These are phyloP conservation scores for Idaea straminata DNA, from an alignment of 2,888 invertebrate genomes.

Conservation along the genomic window DNA sequence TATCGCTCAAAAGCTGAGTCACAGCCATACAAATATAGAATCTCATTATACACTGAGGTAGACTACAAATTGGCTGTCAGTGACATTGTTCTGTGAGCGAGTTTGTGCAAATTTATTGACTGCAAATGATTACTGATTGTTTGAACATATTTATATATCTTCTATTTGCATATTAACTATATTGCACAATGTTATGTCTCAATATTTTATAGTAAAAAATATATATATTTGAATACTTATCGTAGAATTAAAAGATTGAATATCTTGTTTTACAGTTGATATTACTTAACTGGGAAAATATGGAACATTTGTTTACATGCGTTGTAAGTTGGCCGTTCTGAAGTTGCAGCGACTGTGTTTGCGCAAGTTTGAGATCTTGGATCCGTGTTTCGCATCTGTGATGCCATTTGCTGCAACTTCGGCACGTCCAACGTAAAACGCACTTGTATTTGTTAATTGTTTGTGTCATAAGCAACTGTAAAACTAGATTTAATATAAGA, in stretches of 20 bases:
- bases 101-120: conserved; percentile 69
- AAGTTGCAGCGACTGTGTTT: not conserved
- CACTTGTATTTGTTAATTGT: conserved; percentile 6
- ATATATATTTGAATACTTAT: conserved; percentile 46
- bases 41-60: conserved; percentile 33
- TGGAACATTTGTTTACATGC: not conserved
- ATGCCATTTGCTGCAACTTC: not conserved
- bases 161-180: conserved; percentile 67
- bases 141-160: conserved; percentile 53
- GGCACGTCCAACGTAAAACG: conserved; percentile 2
- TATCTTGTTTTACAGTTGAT: conserved; percentile 8
- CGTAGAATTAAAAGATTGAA: conserved; percentile 41
- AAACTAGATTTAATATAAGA: not conserved
- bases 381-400: not conserved
- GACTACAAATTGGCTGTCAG: conserved; percentile 35
- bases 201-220: conserved; percentile 72
- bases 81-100: conserved; percentile 53
- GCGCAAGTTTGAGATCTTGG: too few species aligned
- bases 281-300: not conserved
- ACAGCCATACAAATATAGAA: conserved; percentile 28
- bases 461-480: not conserved
- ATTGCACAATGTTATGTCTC: conserved; percentile 78
- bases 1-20: conserved; percentile 50
- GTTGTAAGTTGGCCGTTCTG: not conserved
- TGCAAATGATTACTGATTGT: conserved; percentile 70